Conservation (phyloP, 2,888 invertebrate species). For the Odontocerum albicorne region DNA sequence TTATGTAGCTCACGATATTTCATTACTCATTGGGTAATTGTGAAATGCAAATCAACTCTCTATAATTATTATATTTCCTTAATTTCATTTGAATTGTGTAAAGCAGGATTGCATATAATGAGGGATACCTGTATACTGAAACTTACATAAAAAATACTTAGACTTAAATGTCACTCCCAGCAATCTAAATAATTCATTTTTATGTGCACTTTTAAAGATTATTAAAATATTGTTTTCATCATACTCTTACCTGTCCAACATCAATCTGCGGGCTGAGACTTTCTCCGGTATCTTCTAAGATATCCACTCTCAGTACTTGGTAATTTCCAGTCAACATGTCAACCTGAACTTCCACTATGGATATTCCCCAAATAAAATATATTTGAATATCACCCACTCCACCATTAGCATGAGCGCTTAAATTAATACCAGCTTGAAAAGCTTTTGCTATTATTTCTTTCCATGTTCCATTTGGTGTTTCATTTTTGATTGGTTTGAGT, state of each 20-base stretch:
- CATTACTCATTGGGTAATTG: no score
- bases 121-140: no score
- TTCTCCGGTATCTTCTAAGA: conserved; percentile 67
- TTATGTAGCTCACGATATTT: no score
- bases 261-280: conserved; percentile 69
- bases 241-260: conserved; percentile 60
- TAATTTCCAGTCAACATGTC: conserved; percentile 72
- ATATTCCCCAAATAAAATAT: conserved; percentile 64
- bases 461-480: conserved; percentile 53
- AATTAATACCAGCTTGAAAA: conserved; percentile 53
- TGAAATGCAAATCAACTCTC: no score
- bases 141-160: no score
- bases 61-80: no score
- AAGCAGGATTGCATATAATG: no score
- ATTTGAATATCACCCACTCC: conserved; percentile 35
- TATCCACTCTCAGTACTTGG: conserved; percentile 59
- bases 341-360: conserved; percentile 66
- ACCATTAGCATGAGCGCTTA: conserved; percentile 57
- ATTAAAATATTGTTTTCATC: no score
- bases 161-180: no score
- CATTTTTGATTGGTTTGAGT: conserved; percentile 48
- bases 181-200: no score
- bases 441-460: conserved; percentile 55
- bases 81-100: no score
- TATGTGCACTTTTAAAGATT: no score